Conservation (phyloP, 2,113 vertebrate genomes). For the Accipiter virgatus region DNA sequence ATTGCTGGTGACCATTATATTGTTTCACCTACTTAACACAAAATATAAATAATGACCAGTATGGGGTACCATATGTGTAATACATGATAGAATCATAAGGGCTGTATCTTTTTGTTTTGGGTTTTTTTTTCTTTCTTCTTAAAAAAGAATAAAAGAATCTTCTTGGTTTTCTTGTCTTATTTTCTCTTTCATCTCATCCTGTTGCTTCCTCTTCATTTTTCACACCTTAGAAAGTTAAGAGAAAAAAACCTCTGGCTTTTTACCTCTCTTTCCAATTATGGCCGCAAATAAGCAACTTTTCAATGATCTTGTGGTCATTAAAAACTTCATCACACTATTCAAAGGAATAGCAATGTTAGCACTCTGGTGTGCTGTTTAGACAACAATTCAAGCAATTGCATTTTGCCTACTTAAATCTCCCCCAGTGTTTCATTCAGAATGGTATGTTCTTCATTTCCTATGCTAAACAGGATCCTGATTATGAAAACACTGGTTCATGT, state of each 20-base stretch:
- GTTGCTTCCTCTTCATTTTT: background rate
- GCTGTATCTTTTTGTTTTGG: background rate
- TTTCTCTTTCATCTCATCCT: background rate
- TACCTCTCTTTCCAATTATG: background rate
- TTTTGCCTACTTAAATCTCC: background rate
- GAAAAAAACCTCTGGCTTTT: background rate
- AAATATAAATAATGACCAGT: background rate
- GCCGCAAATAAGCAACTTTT: background rate
- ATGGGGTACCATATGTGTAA: background rate
- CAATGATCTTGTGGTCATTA: background rate
- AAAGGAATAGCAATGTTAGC: background rate
- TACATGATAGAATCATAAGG: background rate
- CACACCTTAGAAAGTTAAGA: background rate
- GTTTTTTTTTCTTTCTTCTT: background rate
- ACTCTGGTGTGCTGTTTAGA: background rate
- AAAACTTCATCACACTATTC: background rate
- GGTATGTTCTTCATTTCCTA: background rate
- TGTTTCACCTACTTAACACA: background rate
- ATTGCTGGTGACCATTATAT: background rate
- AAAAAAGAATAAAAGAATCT: background rate
- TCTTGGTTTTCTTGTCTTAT: background rate
- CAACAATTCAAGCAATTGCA: background rate
- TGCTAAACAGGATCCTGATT: background rate
- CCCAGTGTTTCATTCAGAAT: background rate
- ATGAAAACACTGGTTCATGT: background rate